Conservation (phyloP, 2,113 vertebrate genomes). For the Eudyptes chrysolophus region DNA sequence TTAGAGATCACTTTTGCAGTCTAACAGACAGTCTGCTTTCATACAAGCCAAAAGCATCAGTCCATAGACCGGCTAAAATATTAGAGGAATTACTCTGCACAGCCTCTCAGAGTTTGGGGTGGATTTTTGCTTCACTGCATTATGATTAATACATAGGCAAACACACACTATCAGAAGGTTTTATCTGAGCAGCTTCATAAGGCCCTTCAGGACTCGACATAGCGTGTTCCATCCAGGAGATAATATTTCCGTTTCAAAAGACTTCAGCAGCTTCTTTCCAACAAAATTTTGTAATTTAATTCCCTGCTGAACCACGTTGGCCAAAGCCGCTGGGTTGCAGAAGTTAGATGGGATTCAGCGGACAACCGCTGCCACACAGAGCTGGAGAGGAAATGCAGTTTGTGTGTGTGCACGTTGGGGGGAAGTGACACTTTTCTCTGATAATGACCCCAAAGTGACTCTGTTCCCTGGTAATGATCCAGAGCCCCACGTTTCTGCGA, state of each 20-base stretch:
- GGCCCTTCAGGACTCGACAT: background rate
- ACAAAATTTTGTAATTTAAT: constrained; percentile 8
- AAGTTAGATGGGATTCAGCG: background rate
- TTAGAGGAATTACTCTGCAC: background rate
- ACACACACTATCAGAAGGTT: background rate
- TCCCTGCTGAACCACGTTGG: background rate
- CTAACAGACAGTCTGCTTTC: background rate
- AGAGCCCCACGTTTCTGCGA: background rate
- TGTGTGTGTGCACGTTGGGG: too few species aligned
- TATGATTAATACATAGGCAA: constrained; percentile 19
- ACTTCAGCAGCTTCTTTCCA: background rate
- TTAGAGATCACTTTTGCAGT: background rate
- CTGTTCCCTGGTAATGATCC: constrained; percentile 37
- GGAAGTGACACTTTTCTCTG: background rate
- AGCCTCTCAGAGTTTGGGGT: background rate
- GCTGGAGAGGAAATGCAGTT: background rate
- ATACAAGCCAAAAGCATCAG: background rate
- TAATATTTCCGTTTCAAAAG: constrained; percentile 13
- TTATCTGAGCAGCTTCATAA: constrained; percentile 20
- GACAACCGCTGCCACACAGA: background rate
- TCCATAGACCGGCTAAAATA: background rate
- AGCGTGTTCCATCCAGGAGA: background rate
- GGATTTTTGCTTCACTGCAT: background rate
- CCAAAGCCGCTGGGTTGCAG: background rate
- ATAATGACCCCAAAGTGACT: constrained; percentile 39